Base-by-base conservation (phyloP, 2,113 vertebrate genomes). In the Amblyopsis rosae region DNA sequence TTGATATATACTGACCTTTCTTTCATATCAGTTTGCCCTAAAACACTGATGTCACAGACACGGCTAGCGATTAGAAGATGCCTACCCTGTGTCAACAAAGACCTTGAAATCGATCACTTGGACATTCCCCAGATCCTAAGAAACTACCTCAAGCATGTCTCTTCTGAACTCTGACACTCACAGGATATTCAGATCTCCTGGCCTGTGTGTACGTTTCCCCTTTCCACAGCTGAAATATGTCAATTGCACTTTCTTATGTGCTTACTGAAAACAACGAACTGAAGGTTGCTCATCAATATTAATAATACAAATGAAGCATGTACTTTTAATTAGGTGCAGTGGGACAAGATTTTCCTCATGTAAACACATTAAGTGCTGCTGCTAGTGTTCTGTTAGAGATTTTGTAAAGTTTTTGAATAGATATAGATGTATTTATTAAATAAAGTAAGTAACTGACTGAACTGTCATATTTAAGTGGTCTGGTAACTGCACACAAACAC, bases 21-120 rank as follows among this genome's bases (percentile, higher is more conserved):
- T 12, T 33, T 16, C 13, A 4, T 51, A 66, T n/a, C 88, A 98
- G 96, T 92, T 79, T 90, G 82, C 67, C 97, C 97, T 75, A 95
- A 91, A 74, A 91, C 96, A 41, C 88, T 98, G 91, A 94, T 97
- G 93, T 95, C 95, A 9, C 97, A 96, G 62, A 82, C 91, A 55
- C 90, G 96, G 16, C 89, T 96, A 69, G 91, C 82, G 1, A 85
- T 96, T 67, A 79, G 92, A 82, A 93, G 89, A 48, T 75, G 88
- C 72, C 76, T 98, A 75, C 76, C 65, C 19, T 76, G 73, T 48
- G 73, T 81, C 0, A 79, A 83, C 17, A 83, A 58, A 51, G 88
- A 65, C 0, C 67, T 69, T 0, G 75, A 84, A 53, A 86, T 96
- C 0, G 63, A 91, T 46, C 26, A 90, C 17, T 85, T 99, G 91